These are phyloP conservation scores for Ophraella communa DNA, from an alignment of 2,888 invertebrate genomes.

Conservation along the genomic window DNA sequence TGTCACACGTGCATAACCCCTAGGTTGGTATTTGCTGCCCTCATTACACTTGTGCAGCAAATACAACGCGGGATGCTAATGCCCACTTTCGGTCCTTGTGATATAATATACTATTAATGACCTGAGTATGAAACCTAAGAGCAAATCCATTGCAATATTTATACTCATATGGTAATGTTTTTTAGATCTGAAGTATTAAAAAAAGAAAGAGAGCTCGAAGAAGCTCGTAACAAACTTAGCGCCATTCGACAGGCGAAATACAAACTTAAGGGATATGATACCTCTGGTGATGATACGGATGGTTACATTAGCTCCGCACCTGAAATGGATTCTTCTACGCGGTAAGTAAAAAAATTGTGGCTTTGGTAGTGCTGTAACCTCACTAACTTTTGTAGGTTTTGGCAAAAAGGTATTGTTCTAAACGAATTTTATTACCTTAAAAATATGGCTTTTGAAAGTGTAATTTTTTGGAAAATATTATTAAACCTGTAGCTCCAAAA, in stretches of 20 bases:
- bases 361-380: constrained; percentile 38
- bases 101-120: no score
- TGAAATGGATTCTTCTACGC: constrained; percentile 56
- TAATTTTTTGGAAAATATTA: no score
- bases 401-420: no score
- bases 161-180: background rate
- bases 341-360: constrained; percentile 59
- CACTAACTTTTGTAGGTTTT: background rate
- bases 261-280: constrained; percentile 72
- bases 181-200: constrained; percentile 84
- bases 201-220: constrained; percentile 92
- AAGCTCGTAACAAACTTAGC: constrained; percentile 87
- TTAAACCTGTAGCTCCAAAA: no score
- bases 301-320: constrained; percentile 59
- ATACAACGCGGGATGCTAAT: no score
- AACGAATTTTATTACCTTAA: background rate
- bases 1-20: no score
- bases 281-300: constrained; percentile 73
- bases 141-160: no score
- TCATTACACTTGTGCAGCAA: no score
- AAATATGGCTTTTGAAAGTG: no score
- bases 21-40: no score
- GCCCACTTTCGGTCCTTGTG: no score
- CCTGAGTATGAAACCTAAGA: no score
- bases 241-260: constrained; percentile 94